Conservation (phyloP, 64 coral and sea anemone species). For the Actinia equina region DNA sequence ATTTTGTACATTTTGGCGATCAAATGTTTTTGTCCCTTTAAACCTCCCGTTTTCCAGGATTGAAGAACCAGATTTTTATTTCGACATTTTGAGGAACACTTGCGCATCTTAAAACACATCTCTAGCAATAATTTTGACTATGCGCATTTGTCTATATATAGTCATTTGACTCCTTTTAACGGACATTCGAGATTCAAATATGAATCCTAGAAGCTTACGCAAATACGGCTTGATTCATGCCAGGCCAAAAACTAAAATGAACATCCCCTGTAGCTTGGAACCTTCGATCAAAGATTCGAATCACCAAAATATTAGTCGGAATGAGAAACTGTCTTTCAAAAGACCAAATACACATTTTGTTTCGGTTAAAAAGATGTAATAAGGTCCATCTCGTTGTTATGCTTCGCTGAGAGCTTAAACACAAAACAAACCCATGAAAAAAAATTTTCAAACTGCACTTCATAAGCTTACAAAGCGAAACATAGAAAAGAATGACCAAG, state of each 20-base stretch:
- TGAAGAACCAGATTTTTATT: neutral
- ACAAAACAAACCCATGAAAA: constrained; percentile 6
- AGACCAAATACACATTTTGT: neutral
- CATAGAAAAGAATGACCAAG: neutral
- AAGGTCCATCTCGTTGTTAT: constrained; percentile 20
- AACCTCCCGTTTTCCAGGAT: neutral
- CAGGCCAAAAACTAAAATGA: constrained; percentile 1
- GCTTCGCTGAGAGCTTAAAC: constrained; percentile 23
- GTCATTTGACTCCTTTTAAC: constrained; percentile 73
- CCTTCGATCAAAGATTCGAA: neutral
- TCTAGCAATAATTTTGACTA: neutral
- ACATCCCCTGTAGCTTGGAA: neutral
- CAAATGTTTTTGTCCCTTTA: neutral
- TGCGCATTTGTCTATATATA: constrained; percentile 69
- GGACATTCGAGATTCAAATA: constrained; percentile 97
- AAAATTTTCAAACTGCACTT: neutral
- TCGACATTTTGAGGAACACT: neutral
- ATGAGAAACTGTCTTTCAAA: neutral
- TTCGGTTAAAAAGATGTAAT: neutral
- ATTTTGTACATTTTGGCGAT: constrained; percentile 49
- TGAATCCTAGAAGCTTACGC: constrained; percentile 16
- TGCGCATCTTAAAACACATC: constrained; percentile 30
- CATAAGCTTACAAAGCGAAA: neutral
- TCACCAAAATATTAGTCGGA: neutral
- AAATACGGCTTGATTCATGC: constrained; percentile 15